Conservation (phyloP, 2,888 invertebrate species). For the Melieria omissa region DNA sequence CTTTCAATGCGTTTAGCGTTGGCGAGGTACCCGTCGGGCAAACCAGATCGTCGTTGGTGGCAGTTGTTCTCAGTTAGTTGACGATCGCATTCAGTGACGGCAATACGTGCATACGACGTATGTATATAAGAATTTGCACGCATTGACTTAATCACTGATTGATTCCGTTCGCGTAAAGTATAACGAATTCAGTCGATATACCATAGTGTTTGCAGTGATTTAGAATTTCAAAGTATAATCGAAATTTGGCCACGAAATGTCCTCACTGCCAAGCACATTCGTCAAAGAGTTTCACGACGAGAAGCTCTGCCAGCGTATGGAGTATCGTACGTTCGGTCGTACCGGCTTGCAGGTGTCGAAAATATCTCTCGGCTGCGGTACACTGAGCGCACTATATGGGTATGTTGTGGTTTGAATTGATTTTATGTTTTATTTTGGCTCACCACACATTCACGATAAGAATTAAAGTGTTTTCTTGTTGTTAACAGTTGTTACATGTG, state of each 20-base stretch:
- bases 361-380: conserved; percentile 80
- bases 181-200: neutral
- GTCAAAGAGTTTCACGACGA: conserved; percentile 75
- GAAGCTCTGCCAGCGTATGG: conserved; percentile 74
- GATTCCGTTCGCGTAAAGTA: neutral
- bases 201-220: neutral
- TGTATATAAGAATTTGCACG: too few relatives aligned
- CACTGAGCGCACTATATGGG: conserved; percentile 79
- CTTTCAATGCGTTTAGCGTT: too few relatives aligned
- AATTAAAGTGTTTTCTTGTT: too few relatives aligned
- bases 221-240: neutral
- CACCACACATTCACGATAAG: neutral
- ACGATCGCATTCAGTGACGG: too few relatives aligned
- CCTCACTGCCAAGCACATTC: conserved; percentile 70
- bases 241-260: conserved; percentile 31
- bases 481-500: too few relatives aligned
- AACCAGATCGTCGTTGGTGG: too few relatives aligned
- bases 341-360: conserved; percentile 80
- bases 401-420: conserved; percentile 48
- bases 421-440: neutral
- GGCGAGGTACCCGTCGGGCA: too few relatives aligned
- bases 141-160: neutral
- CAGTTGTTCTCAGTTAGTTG: too few relatives aligned
- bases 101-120: too few relatives aligned
- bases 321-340: conserved; percentile 76